Evolutionary conservation across 53 echinoderm and acorn worm species (phyloP).

Genomic region (Crossaster papposus): DNA sequence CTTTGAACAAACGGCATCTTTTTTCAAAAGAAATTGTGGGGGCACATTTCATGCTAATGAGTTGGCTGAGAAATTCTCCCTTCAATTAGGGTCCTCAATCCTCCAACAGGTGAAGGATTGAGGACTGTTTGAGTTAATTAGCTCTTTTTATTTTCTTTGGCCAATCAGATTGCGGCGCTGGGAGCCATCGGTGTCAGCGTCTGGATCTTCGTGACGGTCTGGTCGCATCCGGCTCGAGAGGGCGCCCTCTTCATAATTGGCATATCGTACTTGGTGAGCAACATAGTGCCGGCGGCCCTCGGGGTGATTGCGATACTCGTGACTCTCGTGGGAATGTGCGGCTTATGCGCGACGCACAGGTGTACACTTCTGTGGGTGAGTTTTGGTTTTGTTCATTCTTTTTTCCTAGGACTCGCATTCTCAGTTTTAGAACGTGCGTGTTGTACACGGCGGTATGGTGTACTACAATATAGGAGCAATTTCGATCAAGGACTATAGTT

Average conservation of each 20-base stretch:
- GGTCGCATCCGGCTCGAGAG: slow-evolving; percentile 42
- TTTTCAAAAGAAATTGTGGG: no score
- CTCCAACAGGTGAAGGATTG: no score
- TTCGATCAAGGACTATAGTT: no score
- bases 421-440: neutral
- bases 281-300: slow-evolving; percentile 28
- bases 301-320: slow-evolving; percentile 22
- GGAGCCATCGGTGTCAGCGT: slow-evolving; percentile 43
- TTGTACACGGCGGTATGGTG: no score
- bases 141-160: no score
- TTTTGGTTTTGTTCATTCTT: neutral
- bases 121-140: no score
- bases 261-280: slow-evolving; percentile 29
- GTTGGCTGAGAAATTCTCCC: no score
- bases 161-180: slow-evolving; percentile 31
- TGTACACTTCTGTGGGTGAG: slow-evolving; percentile 67
- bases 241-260: slow-evolving; percentile 41
- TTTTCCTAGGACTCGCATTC: neutral
- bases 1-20: no score
- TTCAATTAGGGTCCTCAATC: no score
- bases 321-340: slow-evolving; percentile 15
- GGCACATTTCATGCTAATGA: no score
- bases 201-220: slow-evolving; percentile 44
- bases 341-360: slow-evolving; percentile 46
- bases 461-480: no score